Percentiles rank a stretch among this genome's conserved stretches.
Conservation (phyloP, 2,888 invertebrate genomes). For the Orgyia antiqua region DNA sequence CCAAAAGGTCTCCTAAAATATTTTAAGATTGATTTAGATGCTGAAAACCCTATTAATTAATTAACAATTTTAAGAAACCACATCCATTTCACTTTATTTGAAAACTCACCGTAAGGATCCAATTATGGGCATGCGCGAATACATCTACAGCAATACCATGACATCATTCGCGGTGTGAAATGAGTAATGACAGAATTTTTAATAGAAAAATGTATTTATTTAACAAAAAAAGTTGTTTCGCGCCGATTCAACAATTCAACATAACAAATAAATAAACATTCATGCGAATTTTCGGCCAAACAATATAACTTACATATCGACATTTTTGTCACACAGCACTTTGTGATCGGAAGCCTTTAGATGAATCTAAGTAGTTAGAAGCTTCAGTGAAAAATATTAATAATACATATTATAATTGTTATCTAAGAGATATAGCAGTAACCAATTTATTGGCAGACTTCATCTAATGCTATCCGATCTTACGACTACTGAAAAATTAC, state of each 20-base stretch:
- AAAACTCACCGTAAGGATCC: constrained; percentile 73
- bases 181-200: constrained; percentile 60
- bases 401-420: constrained; percentile 16
- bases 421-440: constrained; percentile 16
- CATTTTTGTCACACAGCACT: constrained; percentile 57
- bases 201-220: constrained; percentile 73
- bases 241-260: constrained; percentile 70
- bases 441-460: constrained; percentile 17
- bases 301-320: constrained; percentile 66
- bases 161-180: constrained; percentile 71
- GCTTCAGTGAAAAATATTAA: constrained; percentile 23
- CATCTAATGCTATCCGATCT: constrained; percentile 32
- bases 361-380: constrained; percentile 29
- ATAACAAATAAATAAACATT: constrained; percentile 69
- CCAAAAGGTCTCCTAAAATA: constrained; percentile 76
- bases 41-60: constrained; percentile 37
- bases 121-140: constrained; percentile 69
- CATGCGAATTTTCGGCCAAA: constrained; percentile 71
- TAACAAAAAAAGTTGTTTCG: constrained; percentile 69
- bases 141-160: constrained; percentile 70
- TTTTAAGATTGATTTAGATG: constrained; percentile 39
- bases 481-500: constrained; percentile 30
- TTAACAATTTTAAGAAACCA: constrained; percentile 59
- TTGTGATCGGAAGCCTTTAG: constrained; percentile 37
- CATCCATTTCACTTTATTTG: constrained; percentile 65